Evolutionary conservation across 92 coral and sea anemone species (phyloP), one percentile per base, ranked within the genome.

Genomic region (Phymanthus crucifer): DNA sequence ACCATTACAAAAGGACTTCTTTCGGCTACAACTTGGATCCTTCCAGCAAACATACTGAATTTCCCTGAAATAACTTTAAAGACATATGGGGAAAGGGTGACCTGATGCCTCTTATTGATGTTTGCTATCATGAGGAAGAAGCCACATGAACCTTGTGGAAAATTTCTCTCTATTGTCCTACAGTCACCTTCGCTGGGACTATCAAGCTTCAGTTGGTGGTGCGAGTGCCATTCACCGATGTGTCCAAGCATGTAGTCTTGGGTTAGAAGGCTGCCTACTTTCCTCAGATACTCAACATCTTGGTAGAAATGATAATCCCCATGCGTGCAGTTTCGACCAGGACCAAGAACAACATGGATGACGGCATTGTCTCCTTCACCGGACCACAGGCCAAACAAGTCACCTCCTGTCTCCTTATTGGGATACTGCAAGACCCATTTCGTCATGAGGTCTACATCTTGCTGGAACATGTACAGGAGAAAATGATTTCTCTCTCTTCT

Each of bases 151-250:
- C 94, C 97, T 26, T 73, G 43, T 1, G 98, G 98, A 73, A 78
- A 94, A 66, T 94, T 84, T 34, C 87, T 71, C 34, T 73, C 73
- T 26, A 94, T 85, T 1, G 98, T 92, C 3, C 85, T 73, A 12
- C 81, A 78, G 74, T 94, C 98, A 1, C 94, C 98, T 0, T 34
- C 57, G 73, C 98, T 94, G 46, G 98, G 98, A 29, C 84, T 40
- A 61, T 40, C 78, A 38, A 94, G 84, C 19, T 75, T 79, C 83
- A 89, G 89, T 8, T 74, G 87, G 38, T 94, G 94, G 45, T 92
- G 98, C 3, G 98, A 94, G 72, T 92, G 94, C 98, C 98, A 94
- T 67, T 94, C 98, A 23, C 98, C 98, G 56, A 94, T 88, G 78
- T 94, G 97, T 37, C 98, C 86, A 11, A 92, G 79, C 94, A 89